A percentile compares a stretch with the other conserved stretches of the same genome.
Evolutionary conservation across 2,888 invertebrate genomes (phyloP).

Genomic region (Cosmorhoe ocellata): DNA sequence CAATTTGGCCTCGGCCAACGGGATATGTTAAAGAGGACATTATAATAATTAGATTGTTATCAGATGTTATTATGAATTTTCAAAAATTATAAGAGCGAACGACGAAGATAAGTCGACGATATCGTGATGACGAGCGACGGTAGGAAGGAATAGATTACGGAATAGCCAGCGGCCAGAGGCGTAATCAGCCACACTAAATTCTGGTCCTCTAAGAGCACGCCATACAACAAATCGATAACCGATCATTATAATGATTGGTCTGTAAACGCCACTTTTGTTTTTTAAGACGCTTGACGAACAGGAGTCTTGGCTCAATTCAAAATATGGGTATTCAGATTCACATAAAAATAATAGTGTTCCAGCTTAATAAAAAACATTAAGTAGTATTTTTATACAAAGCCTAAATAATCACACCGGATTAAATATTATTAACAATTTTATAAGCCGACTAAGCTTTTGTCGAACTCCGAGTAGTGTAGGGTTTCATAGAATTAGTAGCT

Average conservation of each 20-base stretch:
- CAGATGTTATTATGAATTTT: slow-evolving; percentile 80
- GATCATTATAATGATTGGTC: slow-evolving; percentile 80
- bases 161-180: slow-evolving; percentile 62
- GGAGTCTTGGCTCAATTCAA: slow-evolving; percentile 69
- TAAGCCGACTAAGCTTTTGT: too few species aligned
- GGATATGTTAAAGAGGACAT: slow-evolving; percentile 81
- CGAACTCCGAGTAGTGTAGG: too few species aligned
- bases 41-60: slow-evolving; percentile 82
- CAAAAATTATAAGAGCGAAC: slow-evolving; percentile 75
- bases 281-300: slow-evolving; percentile 69
- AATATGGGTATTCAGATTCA: slow-evolving; percentile 1
- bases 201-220: slow-evolving; percentile 76
- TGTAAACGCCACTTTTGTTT: slow-evolving; percentile 71
- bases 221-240: slow-evolving; percentile 78
- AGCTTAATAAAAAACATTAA: too few species aligned
- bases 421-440: too few species aligned
- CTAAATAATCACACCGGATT: too few species aligned
- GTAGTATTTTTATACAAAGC: background rate
- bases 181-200: slow-evolving; percentile 72
- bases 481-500: too few species aligned
- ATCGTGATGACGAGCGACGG: slow-evolving; percentile 67
- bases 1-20: slow-evolving; percentile 70
- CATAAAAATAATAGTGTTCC: too few species aligned
- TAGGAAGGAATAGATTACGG: slow-evolving; percentile 73
- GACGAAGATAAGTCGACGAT: slow-evolving; percentile 73